Conservation (phyloP, 2,797 vertebrate species). For the Antennarius maculatus region DNA sequence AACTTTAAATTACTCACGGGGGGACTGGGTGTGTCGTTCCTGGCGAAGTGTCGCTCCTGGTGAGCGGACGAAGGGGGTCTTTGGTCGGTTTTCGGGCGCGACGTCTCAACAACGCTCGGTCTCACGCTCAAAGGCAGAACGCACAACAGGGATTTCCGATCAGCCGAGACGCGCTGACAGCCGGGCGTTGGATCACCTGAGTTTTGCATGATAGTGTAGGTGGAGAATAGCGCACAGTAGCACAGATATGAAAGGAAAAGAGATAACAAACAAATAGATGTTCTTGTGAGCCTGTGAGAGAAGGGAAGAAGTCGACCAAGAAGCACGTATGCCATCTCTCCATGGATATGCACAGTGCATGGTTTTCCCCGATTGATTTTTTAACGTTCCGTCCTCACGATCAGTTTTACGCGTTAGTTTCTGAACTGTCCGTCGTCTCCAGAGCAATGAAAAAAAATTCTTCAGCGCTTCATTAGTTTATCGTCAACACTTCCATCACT, state of each 20-base stretch:
- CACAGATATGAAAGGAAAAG: constrained; percentile 87
- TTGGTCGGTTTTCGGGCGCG: constrained; percentile 42
- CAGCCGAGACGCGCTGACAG: constrained; percentile 69
- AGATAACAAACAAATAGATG: constrained; percentile 83
- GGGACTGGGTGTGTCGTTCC: constrained; percentile 67
- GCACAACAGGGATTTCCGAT: constrained; percentile 80
- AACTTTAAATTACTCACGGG: constrained; percentile 75
- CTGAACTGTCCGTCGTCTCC: constrained; percentile 3
- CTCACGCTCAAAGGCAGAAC: constrained; percentile 34
- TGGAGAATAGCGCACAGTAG: constrained; percentile 86
- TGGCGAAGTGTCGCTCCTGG: constrained; percentile 9
- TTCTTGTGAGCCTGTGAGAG: constrained; percentile 83
- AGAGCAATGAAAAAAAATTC: constrained; percentile 10
- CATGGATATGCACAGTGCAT: constrained; percentile 77
- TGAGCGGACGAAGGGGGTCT: constrained; percentile 23
- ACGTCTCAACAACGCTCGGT: constrained; percentile 40
- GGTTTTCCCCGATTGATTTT: constrained; percentile 59
- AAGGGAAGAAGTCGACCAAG: constrained; percentile 82
- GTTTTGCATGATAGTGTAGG: constrained; percentile 74
- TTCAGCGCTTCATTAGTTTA: constrained; percentile 21
- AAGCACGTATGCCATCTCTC: constrained; percentile 91
- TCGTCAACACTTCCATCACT: constrained; percentile 32
- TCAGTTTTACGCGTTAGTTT: constrained; percentile 1
- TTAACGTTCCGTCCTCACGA: constrained; percentile 37
- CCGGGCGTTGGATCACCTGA: constrained; percentile 74